These are phyloP conservation scores for Seladonia tumulorum DNA, from an alignment of 2,888 invertebrate species.

Conservation along the genomic window DNA sequence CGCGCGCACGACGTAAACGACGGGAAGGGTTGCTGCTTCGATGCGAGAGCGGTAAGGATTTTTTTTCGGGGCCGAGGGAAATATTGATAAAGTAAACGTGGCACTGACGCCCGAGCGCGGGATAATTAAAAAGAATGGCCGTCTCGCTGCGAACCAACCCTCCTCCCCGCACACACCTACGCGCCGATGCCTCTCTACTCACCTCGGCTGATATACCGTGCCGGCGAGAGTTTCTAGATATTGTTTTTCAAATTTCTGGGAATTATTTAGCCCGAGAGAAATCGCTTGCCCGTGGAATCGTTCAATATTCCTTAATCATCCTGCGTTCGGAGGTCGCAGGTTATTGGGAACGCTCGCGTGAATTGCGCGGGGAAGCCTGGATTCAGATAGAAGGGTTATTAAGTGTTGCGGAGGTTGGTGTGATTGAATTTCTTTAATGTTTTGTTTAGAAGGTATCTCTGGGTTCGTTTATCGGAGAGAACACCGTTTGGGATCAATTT, in stretches of 20 bases:
- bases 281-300: slow-evolving; percentile 2
- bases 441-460: neutral
- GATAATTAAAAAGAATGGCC: slow-evolving; percentile 43
- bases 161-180: too few relatives aligned
- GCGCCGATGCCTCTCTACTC: neutral
- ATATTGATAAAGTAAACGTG: slow-evolving; percentile 55
- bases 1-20: slow-evolving; percentile 49
- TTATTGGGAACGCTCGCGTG: slow-evolving; percentile 4
- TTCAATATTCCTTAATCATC: slow-evolving; percentile 3
- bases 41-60: slow-evolving; percentile 40
- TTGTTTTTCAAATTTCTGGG: slow-evolving; percentile 8
- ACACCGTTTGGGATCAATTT: neutral
- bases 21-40: slow-evolving; percentile 52
- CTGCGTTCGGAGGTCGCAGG: neutral
- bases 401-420: neutral
- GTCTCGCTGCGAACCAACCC: neutral
- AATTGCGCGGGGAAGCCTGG: neutral
- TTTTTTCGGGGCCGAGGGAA: slow-evolving; percentile 37
- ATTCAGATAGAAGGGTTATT: neutral
- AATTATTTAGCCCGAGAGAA: slow-evolving; percentile 4
- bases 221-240: neutral
- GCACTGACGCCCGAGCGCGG: slow-evolving; percentile 23
- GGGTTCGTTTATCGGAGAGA: neutral
- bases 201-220: neutral
- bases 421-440: neutral